Base-by-base conservation (phyloP, 35 echinoderm and acorn worm genomes). In the Apostichopus parvimensis region DNA sequence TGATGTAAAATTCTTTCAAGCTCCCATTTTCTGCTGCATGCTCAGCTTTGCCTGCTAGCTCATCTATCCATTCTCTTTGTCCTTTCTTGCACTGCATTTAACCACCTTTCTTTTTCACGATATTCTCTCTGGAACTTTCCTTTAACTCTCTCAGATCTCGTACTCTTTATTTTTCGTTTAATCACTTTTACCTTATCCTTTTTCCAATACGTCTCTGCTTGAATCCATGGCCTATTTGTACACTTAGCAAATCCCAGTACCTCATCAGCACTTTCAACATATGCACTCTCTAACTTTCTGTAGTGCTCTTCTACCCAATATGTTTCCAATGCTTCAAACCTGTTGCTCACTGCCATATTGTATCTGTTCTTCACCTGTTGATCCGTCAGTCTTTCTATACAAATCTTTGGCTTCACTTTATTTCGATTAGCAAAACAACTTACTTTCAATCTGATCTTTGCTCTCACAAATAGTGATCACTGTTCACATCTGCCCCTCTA, bases 371-470 rank as follows among this genome's bases (percentile, higher is more conserved):
- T 9, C 18, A 17, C 57, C 7, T 84, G 57, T 26, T 3, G 14
- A 45, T 88, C 21, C 56, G 24, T 88, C 86, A 88, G 0, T 34
- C 14, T 22, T 6, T 88, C 86, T 9, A 18, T 71, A 23, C 71
- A 23, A 88, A 70, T 26, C 56, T 72, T 64, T 6, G 13, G 6
- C 54, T 11, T 23, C 2, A 34, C 12, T 25, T 25, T 78, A 21
- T 25, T 78, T 78, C 52, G 22, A 21, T 78, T 23, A 8, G 1
- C 22, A 8, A 20, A 6, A 7, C 54, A 9, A 22, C n/a, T 87
- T 9, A 87, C 54, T 12, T 58, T 87, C 9, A 87, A 28, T 58
- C 54, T 10, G 54, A 87, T 12, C 18, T 12, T 87, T 87, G 85
- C 6, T 6, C 59, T 59, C 10, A 58, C 85, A 60, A 57, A 64